A percentile compares a stretch with the other conserved stretches of the same genome.
These are phyloP conservation scores for Orthosia gracilis DNA, from an alignment of 2,888 invertebrate genomes.

Conservation along the genomic window DNA sequence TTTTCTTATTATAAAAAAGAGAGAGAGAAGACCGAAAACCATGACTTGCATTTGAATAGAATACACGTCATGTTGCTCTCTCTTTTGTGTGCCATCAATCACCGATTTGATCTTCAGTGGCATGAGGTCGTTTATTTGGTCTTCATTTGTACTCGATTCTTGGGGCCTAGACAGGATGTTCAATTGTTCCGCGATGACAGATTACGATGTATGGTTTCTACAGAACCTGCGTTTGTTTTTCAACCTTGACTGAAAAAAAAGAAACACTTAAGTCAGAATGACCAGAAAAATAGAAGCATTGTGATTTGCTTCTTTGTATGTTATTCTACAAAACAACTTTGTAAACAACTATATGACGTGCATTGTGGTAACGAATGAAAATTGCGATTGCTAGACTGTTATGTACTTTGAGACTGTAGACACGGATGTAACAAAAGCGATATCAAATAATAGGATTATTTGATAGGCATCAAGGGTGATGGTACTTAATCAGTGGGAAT, in stretches of 20 bases:
- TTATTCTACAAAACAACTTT: neutral
- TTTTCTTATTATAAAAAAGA: neutral
- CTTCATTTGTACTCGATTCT: neutral
- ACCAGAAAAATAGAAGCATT: neutral
- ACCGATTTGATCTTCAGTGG: no score
- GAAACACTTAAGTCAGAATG: neutral
- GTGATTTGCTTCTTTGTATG: constrained; percentile 10
- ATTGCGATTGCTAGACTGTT: no score
- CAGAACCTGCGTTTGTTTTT: no score
- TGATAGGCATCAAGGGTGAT: constrained; percentile 1
- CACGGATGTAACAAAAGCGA: neutral
- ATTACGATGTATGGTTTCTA: neutral
- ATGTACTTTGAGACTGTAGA: neutral
- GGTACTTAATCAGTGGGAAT: neutral
- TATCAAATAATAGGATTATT: neutral
- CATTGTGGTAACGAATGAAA: constrained; percentile 7
- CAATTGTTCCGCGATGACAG: neutral
- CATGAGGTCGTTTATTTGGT: neutral
- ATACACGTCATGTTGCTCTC: neutral
- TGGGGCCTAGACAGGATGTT: neutral
- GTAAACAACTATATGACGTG: neutral
- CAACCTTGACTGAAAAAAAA: constrained; percentile 23
- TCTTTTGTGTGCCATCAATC: neutral
- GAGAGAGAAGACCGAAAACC: neutral
- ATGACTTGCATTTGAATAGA: neutral